Base-by-base conservation (phyloP, 2,888 invertebrate species). In the Stegana nigrithorax region DNA sequence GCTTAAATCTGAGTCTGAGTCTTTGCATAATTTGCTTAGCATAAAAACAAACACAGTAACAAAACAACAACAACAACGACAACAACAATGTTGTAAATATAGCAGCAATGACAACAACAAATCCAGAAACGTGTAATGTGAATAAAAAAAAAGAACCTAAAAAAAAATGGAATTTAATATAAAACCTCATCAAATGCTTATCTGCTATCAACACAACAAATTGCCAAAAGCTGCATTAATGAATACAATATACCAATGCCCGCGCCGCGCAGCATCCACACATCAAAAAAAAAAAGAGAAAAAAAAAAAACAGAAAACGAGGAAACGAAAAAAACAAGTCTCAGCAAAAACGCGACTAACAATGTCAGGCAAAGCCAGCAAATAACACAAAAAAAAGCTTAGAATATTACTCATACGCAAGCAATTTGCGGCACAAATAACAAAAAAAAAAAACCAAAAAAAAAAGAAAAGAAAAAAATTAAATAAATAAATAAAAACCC, bases 131-230 rank as follows among this genome's bases (percentile, higher is more conserved):
- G 60, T 27, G 26, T 44, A 59, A 45, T 12, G 36, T n/a, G n/a
- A 36, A 55, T 32, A 55, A 32, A 12, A 36, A 55, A 29, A 42
- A 67, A 53, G 65, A 59, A 62, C 17, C 21, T 36, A 14, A 55
- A 21, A 36, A 57, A 65, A 60, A 59, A 72, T 65, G 67, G 60
- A 68, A 78, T 78, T 74, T 70, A 68, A 71, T 68, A 74, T 72
- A 70, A 78, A 78, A 70, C 71, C 78, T 78, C 74, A 75, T 76
- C 78, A 76, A 78, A 76, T 72, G 75, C 75, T 76, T 76, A 76
- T 75, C 78, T 73, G 73, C 69, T 72, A 78, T 76, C 74, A 78
- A 67, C 69, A 62, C 72, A 71, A 71, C 73, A 73, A 73, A 78
- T 78, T 78, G 73, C 74, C 70, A 64, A 66, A 66, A 73, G 72